A percentile compares a stretch with the other conserved stretches of the same genome.
Evolutionary conservation across 1,140 invertebrate genomes (phyloP).

Genomic region (Leptonema lineaticorne): DNA sequence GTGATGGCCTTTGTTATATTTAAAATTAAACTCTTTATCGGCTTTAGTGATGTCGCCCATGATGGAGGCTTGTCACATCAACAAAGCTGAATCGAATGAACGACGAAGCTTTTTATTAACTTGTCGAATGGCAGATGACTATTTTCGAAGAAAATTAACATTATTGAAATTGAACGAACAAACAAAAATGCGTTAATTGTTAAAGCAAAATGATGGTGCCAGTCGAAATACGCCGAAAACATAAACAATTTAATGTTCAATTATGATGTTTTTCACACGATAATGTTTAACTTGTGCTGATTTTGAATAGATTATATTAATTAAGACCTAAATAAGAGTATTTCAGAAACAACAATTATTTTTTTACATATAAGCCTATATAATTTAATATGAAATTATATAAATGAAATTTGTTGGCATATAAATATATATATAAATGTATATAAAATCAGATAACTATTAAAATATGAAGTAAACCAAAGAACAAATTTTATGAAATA

Average conservation of each 20-base stretch:
- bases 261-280: too few relatives aligned
- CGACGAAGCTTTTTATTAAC: not conserved
- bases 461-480: too few relatives aligned
- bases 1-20: slow-evolving; percentile 12
- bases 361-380: too few relatives aligned
- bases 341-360: too few relatives aligned
- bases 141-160: not conserved
- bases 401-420: too few relatives aligned
- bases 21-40: not conserved
- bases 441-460: too few relatives aligned
- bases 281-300: too few relatives aligned
- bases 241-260: not conserved
- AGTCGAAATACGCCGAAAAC: slow-evolving; percentile 3
- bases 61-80: not conserved
- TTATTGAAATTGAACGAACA: not conserved
- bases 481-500: too few relatives aligned
- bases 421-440: too few relatives aligned
- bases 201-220: not conserved
- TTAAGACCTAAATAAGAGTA: too few relatives aligned
- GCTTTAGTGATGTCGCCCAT: not conserved
- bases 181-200: not conserved
- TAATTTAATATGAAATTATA: too few relatives aligned
- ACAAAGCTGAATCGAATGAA: not conserved
- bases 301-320: too few relatives aligned
- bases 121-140: not conserved